Conservation (phyloP, 2,888 invertebrate species). For the Phortica magna region DNA sequence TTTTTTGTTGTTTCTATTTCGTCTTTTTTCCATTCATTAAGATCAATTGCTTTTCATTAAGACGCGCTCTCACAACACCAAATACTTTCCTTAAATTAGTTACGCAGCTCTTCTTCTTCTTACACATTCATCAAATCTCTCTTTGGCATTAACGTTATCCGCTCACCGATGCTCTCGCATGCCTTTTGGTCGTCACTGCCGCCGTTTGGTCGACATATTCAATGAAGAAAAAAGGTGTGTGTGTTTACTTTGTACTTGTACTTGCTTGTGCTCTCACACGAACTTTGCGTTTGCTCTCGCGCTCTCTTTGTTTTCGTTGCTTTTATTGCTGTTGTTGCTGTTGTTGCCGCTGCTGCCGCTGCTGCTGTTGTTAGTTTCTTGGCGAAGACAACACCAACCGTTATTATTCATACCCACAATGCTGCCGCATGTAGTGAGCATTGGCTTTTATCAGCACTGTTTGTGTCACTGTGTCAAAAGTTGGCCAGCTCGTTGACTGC, state of each 20-base stretch:
- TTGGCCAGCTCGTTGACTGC: conserved; percentile 60
- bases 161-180: neutral
- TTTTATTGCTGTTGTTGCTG: neutral
- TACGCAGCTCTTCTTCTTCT: too few relatives aligned
- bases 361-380: neutral
- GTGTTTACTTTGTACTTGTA: conserved; percentile 59
- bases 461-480: conserved; percentile 67
- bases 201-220: conserved; percentile 57
- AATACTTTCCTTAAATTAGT: too few relatives aligned
- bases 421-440: neutral
- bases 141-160: neutral
- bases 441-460: conserved; percentile 38
- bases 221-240: conserved; percentile 61
- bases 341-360: too few relatives aligned
- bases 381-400: neutral
- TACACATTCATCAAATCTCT: too few relatives aligned
- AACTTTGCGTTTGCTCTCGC: neutral
- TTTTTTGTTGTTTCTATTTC: neutral
- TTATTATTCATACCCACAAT: neutral
- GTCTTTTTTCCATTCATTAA: neutral
- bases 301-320: conserved; percentile 43
- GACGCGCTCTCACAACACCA: too few relatives aligned
- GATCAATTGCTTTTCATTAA: too few relatives aligned
- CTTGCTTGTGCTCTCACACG: neutral
- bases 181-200: conserved; percentile 17